Evolutionary conservation across 2,888 invertebrate genomes (phyloP), one percentile per base, ranked within the genome.

Genomic region (Phalera bucephala): DNA sequence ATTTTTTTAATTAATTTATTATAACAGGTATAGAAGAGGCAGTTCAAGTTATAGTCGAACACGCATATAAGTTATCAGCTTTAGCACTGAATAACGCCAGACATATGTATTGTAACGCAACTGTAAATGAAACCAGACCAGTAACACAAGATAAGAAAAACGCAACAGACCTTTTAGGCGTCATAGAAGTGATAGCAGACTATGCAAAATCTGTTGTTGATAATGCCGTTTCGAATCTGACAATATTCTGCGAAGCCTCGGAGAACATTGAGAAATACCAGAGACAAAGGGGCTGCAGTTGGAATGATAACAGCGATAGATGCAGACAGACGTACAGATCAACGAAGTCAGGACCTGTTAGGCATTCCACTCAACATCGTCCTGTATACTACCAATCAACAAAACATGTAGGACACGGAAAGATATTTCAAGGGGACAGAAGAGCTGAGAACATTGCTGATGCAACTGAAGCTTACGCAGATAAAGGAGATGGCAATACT

Each of bases 21-120:
- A n/a, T n/a, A n/a, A n/a, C 84, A n/a, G 75, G 71, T 0, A 67
- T 86, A 0, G 57, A 58, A 14, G 37, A 62, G 0, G 72, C 78
- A 41, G 57, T 78, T 0, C 59, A 80, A 28, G 52, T 56, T 1
- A 40, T 86, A 0, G 47, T 79, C 0, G 71, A 81, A 5, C 42
- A 68, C 20, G 49, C 80, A 0, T 55, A 78, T 26, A 72, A 71
- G 52, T 36, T 80, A 0, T 61, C 76, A 0, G 44, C 63, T 0
- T 10, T 50, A 36, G 84, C 80, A 0, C 31, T 88, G 0, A 52
- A 53, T 0, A 72, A 73, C 0, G 72, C 74, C 1, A 69, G 67
- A 53, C 25, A 25, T 0, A 80, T 73, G 56, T 65, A 73, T 20
- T 87, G 87, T 34, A 77, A 80, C 7, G 29, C 21, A 0, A 55